A percentile compares a stretch with the other conserved stretches of the same genome.
These are phyloP conservation scores for Galeopterus variegatus DNA, from an alignment of 2,113 vertebrate genomes.

Conservation along the genomic window DNA sequence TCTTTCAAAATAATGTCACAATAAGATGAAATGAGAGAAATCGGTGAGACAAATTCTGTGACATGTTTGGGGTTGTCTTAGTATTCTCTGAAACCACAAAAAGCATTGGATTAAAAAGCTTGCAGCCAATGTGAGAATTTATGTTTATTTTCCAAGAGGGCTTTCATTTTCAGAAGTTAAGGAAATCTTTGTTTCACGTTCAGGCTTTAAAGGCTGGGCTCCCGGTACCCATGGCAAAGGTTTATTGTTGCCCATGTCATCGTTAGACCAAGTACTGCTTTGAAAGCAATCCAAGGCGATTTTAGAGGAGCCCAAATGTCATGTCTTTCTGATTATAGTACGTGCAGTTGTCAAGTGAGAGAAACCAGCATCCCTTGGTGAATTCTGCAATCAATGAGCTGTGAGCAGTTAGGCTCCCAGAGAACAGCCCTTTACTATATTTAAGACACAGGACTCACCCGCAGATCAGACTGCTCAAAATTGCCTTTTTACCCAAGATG, in stretches of 20 bases:
- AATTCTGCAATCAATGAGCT: not conserved
- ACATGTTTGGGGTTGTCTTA: not conserved
- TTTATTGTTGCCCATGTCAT: not conserved
- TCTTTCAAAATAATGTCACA: slow-evolving; percentile 32
- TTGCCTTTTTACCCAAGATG: slow-evolving; percentile 49
- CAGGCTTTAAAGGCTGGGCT: not conserved
- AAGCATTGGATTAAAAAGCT: slow-evolving; percentile 5
- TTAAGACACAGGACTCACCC: slow-evolving; percentile 47
- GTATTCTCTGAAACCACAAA: not conserved
- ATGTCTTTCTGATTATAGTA: slow-evolving; percentile 43
- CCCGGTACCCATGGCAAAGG: not conserved
- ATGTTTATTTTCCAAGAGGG: slow-evolving; percentile 23
- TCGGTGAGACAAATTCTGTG: not conserved
- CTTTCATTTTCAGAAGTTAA: slow-evolving; percentile 41
- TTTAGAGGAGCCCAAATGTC: slow-evolving; percentile 15
- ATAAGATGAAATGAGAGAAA: slow-evolving; percentile 30
- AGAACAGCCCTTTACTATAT: not conserved
- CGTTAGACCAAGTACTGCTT: not conserved
- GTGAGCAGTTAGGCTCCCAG: not conserved
- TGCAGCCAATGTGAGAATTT: not conserved
- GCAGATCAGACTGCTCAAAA: slow-evolving; percentile 8
- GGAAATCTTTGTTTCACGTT: not conserved
- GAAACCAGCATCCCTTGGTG: not conserved
- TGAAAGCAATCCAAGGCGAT: not conserved
- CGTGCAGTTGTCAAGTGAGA: slow-evolving; percentile 33